These are phyloP conservation scores for Orchestia grillus DNA, from an alignment of 1,140 invertebrate genomes.

Conservation along the genomic window DNA sequence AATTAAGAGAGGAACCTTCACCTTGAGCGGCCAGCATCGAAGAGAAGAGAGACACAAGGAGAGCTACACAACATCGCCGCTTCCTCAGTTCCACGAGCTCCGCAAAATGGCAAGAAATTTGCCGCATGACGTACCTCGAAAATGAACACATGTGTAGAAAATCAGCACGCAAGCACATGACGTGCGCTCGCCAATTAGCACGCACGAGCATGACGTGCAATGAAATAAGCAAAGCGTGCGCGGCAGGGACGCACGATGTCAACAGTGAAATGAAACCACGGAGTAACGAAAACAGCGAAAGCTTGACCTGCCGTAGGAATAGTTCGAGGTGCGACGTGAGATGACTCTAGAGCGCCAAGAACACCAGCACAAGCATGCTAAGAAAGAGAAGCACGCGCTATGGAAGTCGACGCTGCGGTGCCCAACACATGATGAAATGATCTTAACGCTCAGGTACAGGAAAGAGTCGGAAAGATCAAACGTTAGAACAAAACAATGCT, in stretches of 20 bases:
- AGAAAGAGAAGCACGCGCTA: neutral
- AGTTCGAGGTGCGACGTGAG: neutral
- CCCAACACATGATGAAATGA: neutral
- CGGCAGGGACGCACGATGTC: neutral
- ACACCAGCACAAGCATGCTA: neutral
- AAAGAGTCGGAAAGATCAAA: neutral
- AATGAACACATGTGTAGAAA: neutral
- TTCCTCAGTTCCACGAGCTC: slow-evolving; percentile 9
- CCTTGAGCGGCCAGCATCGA: slow-evolving; percentile 14
- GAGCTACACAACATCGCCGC: neutral
- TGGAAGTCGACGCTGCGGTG: no score
- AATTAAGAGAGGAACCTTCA: slow-evolving; percentile 34
- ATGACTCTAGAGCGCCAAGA: neutral
- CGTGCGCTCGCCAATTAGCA: neutral
- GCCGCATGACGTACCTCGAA: neutral
- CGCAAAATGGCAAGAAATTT: neutral
- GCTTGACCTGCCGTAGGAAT: neutral
- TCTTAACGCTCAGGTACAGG: neutral
- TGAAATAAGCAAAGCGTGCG: neutral
- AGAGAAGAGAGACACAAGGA: slow-evolving; percentile 35
- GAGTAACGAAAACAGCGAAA: neutral
- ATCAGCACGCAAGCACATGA: neutral
- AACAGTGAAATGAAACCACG: neutral
- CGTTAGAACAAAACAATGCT: neutral
- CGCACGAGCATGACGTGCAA: neutral